Conservation (phyloP, 92 coral and sea anemone genomes). For the Siderastrea radians region DNA sequence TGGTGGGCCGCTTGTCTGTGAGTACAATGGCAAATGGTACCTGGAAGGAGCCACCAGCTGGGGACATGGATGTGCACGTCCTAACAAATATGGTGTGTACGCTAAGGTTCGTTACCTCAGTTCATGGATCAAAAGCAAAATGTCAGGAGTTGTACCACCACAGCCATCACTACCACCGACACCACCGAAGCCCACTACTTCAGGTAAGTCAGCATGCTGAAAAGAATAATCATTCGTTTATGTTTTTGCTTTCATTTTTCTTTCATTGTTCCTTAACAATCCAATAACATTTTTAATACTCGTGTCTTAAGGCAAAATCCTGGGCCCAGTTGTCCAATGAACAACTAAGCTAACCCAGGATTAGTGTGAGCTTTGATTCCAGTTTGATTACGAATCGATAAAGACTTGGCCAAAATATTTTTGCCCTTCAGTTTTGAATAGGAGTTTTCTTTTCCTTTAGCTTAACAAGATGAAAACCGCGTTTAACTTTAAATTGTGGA, state of each 20-base stretch:
- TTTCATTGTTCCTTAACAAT: neutral
- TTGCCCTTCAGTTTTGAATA: no score
- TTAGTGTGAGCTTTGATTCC: no score
- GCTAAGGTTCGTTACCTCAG: constrained; percentile 17
- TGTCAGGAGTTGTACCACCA: constrained; percentile 12
- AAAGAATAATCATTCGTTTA: neutral
- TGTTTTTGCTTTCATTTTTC: neutral
- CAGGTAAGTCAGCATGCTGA: neutral
- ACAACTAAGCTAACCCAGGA: no score
- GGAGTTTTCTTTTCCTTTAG: no score
- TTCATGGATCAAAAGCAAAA: constrained; percentile 20
- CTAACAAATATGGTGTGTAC: constrained; percentile 11
- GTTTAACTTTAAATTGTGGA: no score
- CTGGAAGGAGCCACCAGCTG: constrained; percentile 25
- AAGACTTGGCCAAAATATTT: no score
- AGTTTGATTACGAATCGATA: no score
- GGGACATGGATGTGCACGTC: constrained; percentile 37
- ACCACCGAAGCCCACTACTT: neutral
- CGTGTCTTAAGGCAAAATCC: no score
- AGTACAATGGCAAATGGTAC: constrained; percentile 3
- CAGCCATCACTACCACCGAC: constrained; percentile 2
- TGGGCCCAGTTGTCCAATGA: no score
- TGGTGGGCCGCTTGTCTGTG: constrained; percentile 35
- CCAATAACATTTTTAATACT: no score
- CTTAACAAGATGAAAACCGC: no score